phyloP scores from a whole-genome alignment of 2,113 vertebrate genomes.

The Zapornia atra region DNA sequence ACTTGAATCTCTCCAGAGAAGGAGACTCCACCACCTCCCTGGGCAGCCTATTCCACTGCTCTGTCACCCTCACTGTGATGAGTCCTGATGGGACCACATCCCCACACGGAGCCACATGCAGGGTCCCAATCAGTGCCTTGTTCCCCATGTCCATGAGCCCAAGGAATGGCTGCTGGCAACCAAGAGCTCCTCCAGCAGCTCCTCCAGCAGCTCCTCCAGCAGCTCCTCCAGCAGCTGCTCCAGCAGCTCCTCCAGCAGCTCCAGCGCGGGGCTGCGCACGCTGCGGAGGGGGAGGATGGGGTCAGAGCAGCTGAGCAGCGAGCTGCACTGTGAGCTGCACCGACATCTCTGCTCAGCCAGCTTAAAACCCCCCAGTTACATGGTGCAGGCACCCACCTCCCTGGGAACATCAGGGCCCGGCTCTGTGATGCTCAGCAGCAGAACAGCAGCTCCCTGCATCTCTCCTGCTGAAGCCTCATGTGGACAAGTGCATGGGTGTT shows the following conservation, averaged over 20 bases:
- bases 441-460: not conserved
- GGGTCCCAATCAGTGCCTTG: not conserved
- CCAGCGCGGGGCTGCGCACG: fast-evolving
- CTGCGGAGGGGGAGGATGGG: not conserved
- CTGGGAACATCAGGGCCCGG: not conserved
- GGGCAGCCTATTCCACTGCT: too few species aligned
- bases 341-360: not conserved
- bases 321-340: not conserved
- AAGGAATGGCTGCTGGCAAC: not conserved
- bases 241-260: not conserved
- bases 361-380: not conserved
- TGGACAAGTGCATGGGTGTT: fast-evolving
- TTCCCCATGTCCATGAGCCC: fast-evolving
- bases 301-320: not conserved
- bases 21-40: too few species aligned
- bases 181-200: fast-evolving
- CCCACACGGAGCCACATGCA: fast-evolving
- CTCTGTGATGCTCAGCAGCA: fast-evolving
- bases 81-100: fast-evolving
- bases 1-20: too few species aligned
- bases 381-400: fast-evolving
- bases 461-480: not conserved
- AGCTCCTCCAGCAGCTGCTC: not conserved
- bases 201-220: fast-evolving
- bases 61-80: too few species aligned